Evolutionary conservation across 2,888 invertebrate species (phyloP).

Genomic region (Loripinus fragilis): DNA sequence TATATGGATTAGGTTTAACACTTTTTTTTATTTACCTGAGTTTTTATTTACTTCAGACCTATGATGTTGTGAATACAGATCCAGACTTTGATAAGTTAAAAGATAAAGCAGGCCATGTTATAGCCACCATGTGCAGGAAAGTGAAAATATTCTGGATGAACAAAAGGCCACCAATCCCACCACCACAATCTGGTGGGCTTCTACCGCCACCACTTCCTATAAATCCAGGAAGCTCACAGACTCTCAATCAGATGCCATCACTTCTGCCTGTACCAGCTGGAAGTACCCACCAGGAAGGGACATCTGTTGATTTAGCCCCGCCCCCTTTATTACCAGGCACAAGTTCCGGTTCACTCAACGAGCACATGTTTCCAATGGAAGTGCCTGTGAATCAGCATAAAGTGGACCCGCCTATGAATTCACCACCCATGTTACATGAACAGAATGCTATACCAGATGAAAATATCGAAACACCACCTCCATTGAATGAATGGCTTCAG

Average conservation of each 20-base stretch:
- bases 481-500: neutral
- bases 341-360: neutral
- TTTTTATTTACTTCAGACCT: slow-evolving; percentile 1
- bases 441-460: neutral
- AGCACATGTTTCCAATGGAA: no score
- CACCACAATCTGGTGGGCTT: neutral
- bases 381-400: neutral
- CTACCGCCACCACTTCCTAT: neutral
- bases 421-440: neutral
- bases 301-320: neutral
- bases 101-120: neutral
- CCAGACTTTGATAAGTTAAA: neutral
- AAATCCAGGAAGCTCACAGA: neutral
- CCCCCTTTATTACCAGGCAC: neutral
- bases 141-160: slow-evolving; percentile 5
- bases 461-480: neutral
- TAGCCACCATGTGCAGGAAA: slow-evolving; percentile 5
- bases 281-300: neutral
- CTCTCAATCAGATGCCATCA: neutral
- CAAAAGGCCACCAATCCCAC: neutral
- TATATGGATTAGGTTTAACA: no score
- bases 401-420: neutral
- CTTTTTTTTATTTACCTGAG: no score
- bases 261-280: neutral
- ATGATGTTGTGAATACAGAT: neutral